A percentile compares a stretch with the other conserved stretches of the same genome.
These are phyloP conservation scores for Lithophane leautieri DNA, from an alignment of 2,888 invertebrate genomes.

Conservation along the genomic window DNA sequence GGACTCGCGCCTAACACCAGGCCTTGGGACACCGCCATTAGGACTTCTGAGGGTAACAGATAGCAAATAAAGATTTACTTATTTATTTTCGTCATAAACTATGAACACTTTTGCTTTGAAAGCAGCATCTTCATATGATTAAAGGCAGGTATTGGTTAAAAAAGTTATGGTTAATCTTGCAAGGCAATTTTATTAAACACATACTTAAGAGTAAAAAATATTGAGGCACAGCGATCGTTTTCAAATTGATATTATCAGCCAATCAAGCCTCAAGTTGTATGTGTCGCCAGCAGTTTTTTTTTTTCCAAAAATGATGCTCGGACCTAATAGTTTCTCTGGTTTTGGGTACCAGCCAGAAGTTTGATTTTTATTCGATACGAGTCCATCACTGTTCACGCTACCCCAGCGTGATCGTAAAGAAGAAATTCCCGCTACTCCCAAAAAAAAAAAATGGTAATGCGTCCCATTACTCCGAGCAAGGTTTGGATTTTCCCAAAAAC, in stretches of 20 bases:
- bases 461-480: no score
- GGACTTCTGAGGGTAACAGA: conserved; percentile 89
- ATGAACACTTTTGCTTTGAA: neutral
- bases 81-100: neutral
- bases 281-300: neutral
- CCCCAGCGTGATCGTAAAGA: neutral
- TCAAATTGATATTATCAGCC: neutral
- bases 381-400: neutral
- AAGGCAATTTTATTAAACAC: conserved; percentile 15
- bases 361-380: neutral
- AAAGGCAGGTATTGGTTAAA: neutral
- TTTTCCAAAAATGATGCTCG: neutral
- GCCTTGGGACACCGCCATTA: conserved; percentile 94
- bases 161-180: conserved; percentile 8
- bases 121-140: neutral
- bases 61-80: neutral
- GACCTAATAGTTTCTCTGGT: neutral
- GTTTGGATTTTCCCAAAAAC: conserved; percentile 4
- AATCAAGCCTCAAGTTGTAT: neutral
- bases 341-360: neutral
- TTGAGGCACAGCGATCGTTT: neutral
- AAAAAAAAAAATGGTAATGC: conserved; percentile 7
- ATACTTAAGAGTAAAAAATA: conserved; percentile 9
- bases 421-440: neutral
- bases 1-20: conserved; percentile 90